Evolutionary conservation across 2,888 invertebrate genomes (phyloP), one percentile per base, ranked within the genome.

Genomic region (Pantelozetes paolii): DNA sequence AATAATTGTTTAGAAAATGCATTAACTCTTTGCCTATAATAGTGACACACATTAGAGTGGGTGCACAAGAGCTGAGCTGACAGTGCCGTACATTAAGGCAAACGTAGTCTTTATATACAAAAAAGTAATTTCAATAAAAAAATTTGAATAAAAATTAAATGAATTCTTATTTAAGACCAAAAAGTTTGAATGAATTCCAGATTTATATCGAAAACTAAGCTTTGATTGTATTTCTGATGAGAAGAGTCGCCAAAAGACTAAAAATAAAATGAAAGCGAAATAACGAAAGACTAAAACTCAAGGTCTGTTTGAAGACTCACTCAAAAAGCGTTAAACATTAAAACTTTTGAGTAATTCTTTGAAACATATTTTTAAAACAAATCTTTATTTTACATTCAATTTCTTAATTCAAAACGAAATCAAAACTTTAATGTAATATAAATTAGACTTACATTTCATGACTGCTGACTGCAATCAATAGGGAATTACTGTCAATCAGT

Each of bases 381-480:
- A 11, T 45, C 15, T 45, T 45, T 6, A 9, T 20, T 54, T 9
- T 54, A 8, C 2, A 30, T 30, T 30, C 23, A 59, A 30, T 30
- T 3, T 18, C 23, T 18, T 30, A 3, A 23, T 8, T 57, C 26
- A 28, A 26, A 70, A 30, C 76, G 74, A 54, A 71, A 54, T 67
- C 75, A 72, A 57, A 72, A 26, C 15, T n/a, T n/a, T n/a, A n/a
- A n/a, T n/a, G n/a, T n/a, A n/a, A n/a, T n/a, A n/a, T 20, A 54
- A 40, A 64, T 73, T 54, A 72, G 71, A 81, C 82, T 85, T 83
- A 89, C 89, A 86, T 86, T 76, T 81, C 80, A 76, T 85, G 86
- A 79, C 86, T 86, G 76, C 84, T 83, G 28, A 88, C 85, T 1
- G 89, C 89, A 45, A 89, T 83, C 23, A 89, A 81, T 5, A 87